These are phyloP conservation scores for Macquaria ambigua DNA, from an alignment of 2,113 vertebrate species.

Conservation along the genomic window DNA sequence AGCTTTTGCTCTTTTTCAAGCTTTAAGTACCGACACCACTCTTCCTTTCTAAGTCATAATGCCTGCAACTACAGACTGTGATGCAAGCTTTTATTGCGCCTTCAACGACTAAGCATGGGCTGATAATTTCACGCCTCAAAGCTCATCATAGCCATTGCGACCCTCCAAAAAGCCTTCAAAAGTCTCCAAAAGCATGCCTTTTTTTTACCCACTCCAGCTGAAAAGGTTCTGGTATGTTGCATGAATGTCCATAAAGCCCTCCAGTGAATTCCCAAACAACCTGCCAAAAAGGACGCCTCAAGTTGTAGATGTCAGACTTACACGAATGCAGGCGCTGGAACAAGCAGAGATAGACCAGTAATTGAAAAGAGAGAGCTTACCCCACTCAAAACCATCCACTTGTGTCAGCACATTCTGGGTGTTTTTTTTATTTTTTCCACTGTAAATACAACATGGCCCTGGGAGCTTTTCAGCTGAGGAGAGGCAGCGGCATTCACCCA, in stretches of 20 bases:
- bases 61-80: background rate
- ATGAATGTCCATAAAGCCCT: constrained; percentile 25
- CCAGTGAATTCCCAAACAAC: constrained; percentile 26
- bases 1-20: background rate
- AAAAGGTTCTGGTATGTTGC: constrained; percentile 17
- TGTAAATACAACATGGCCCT: constrained; percentile 31
- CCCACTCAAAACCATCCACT: constrained; percentile 48
- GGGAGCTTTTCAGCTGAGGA: constrained; percentile 51
- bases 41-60: background rate
- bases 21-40: background rate
- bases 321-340: constrained; percentile 41
- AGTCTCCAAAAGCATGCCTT: background rate
- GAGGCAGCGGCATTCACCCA: constrained; percentile 42
- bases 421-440: constrained; percentile 16
- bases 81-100: background rate
- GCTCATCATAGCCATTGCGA: background rate
- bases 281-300: constrained; percentile 4
- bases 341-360: constrained; percentile 41
- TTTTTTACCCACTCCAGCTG: background rate
- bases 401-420: constrained; percentile 62
- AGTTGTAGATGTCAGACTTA: constrained; percentile 43
- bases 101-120: background rate
- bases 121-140: constrained; percentile 31
- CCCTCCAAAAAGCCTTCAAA: constrained; percentile 7
- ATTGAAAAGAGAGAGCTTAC: constrained; percentile 53